Percentiles rank a stretch among this genome's conserved stretches.
Conservation (phyloP, 2,888 invertebrate genomes). For the Taenaris catops region DNA sequence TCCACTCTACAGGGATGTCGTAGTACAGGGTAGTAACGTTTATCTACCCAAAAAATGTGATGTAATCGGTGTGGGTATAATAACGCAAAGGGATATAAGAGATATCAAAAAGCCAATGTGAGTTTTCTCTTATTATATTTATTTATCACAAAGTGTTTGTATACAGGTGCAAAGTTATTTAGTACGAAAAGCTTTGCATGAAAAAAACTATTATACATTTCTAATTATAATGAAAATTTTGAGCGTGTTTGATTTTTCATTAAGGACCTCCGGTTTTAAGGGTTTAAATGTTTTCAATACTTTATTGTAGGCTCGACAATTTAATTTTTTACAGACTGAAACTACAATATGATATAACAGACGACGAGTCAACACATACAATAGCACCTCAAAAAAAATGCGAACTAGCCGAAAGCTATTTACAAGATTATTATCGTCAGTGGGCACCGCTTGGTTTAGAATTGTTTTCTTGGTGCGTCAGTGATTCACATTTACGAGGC, state of each 20-base stretch:
- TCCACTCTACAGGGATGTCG: slow-evolving; percentile 37
- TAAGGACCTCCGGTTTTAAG: no score
- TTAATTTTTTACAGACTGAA: slow-evolving; percentile 37
- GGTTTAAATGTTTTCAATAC: no score
- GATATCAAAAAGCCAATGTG: slow-evolving; percentile 46
- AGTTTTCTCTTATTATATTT: slow-evolving; percentile 32
- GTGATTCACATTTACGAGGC: slow-evolving; percentile 41
- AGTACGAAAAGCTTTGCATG: no score
- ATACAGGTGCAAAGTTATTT: no score
- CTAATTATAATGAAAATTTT: no score
- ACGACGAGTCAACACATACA: slow-evolving; percentile 39
- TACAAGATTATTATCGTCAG: slow-evolving; percentile 52
- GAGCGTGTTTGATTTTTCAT: no score
- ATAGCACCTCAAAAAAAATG: slow-evolving; percentile 34
- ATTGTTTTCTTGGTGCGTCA: slow-evolving; percentile 42
- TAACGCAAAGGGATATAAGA: slow-evolving; percentile 44
- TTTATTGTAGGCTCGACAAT: no score
- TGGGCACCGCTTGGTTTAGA: slow-evolving; percentile 46
- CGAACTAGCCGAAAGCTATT: slow-evolving; percentile 51
- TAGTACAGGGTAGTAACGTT: slow-evolving; percentile 43
- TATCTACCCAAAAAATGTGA: slow-evolving; percentile 42
- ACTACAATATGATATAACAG: slow-evolving; percentile 38
- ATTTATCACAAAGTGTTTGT: no score
- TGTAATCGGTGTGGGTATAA: slow-evolving; percentile 50
- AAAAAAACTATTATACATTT: no score